Evolutionary conservation across 2,113 vertebrate genomes (phyloP).

Genomic region (Corythaeola cristata): DNA sequence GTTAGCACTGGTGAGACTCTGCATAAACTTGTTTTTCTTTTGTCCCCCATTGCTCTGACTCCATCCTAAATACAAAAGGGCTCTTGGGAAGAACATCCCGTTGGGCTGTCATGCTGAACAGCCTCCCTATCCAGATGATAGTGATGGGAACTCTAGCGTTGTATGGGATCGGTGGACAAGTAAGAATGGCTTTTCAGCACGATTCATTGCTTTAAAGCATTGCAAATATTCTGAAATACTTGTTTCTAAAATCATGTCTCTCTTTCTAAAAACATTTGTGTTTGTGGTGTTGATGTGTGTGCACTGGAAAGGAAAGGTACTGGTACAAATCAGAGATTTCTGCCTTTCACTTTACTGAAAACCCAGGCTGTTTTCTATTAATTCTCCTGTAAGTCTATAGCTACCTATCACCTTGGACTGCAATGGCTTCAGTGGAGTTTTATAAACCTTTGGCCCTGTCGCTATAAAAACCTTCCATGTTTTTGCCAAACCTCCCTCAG

Average conservation of each 20-base stretch:
- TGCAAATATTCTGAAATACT: background rate
- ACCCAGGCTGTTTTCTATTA: background rate
- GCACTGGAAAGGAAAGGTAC: background rate
- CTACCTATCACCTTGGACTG: slow-evolving; percentile 26
- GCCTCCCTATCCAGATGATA: background rate
- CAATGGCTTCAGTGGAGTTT: background rate
- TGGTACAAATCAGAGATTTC: background rate
- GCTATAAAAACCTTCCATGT: slow-evolving; percentile 38
- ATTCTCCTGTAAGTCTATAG: background rate
- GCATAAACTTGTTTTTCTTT: background rate
- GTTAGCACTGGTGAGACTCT: background rate
- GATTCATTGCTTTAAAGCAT: background rate
- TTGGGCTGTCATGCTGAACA: background rate
- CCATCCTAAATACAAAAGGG: background rate
- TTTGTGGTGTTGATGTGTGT: background rate
- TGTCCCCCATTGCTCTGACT: background rate
- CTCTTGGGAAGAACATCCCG: background rate
- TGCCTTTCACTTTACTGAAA: background rate
- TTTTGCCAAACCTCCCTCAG: slow-evolving; percentile 44
- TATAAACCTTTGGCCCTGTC: slow-evolving; percentile 36
- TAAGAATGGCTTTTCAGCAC: background rate
- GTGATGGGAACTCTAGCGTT: background rate
- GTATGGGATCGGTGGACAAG: background rate
- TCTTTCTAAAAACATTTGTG: background rate
- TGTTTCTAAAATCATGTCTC: background rate